Conservation (phyloP, 2,888 invertebrate genomes). For the Conomelus anceps region DNA sequence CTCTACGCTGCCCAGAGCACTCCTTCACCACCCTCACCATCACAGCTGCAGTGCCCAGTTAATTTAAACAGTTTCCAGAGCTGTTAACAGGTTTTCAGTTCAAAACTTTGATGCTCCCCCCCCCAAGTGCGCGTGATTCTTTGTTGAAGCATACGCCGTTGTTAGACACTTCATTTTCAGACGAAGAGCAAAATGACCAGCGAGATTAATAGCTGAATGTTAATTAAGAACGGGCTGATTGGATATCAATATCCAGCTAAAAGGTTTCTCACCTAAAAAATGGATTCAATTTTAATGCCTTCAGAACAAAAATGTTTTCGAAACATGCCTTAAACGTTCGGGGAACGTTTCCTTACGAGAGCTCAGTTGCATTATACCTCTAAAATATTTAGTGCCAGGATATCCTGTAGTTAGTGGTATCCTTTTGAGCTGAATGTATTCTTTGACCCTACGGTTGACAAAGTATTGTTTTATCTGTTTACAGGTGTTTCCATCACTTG, state of each 20-base stretch:
- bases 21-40: not conserved
- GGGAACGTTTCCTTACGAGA: no score
- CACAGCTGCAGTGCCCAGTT: conserved; percentile 4
- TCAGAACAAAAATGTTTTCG: not conserved
- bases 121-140: not conserved
- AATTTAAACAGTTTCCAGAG: conserved; percentile 8
- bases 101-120: not conserved
- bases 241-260: not conserved
- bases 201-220: not conserved
- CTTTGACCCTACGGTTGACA: no score
- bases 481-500: no score
- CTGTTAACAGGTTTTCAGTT: conserved; percentile 3
- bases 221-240: not conserved
- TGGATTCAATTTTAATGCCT: not conserved
- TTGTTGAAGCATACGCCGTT: not conserved
- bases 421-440: no score
- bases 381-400: no score
- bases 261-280: not conserved
- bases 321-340: no score
- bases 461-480: no score
- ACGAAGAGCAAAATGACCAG: not conserved
- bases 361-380: no score
- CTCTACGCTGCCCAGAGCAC: not conserved
- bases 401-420: no score
- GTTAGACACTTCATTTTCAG: not conserved